Evolutionary conservation across 2,113 vertebrate species (phyloP).

Genomic region (Bos javanicus): DNA sequence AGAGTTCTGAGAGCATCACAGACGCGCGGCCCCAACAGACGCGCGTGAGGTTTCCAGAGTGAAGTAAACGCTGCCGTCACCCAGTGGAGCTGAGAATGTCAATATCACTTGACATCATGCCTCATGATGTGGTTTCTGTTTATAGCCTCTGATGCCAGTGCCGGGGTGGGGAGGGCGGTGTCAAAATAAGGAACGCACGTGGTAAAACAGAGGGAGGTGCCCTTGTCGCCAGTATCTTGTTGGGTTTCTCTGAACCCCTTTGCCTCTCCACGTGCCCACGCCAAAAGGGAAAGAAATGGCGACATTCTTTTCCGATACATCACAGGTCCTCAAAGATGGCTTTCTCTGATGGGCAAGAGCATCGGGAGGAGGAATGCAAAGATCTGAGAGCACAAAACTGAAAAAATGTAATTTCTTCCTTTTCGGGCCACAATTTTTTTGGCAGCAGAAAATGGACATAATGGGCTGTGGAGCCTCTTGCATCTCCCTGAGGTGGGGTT

Average conservation of each 20-base stretch:
- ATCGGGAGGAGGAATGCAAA: background rate
- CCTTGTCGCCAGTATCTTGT: background rate
- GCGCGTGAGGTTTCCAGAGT: background rate
- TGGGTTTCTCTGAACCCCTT: background rate
- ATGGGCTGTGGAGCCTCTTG: background rate
- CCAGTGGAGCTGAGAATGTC: background rate
- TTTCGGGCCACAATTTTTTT: rapidly evolving
- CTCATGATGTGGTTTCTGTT: background rate
- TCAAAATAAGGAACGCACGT: background rate
- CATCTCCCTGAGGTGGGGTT: background rate
- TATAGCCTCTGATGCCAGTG: background rate
- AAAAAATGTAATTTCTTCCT: background rate
- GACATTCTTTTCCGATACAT: rapidly evolving
- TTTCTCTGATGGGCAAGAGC: rapidly evolving
- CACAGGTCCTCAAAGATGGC: rapidly evolving
- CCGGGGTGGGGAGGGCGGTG: background rate
- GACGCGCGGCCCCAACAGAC: background rate
- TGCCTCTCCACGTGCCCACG: rapidly evolving
- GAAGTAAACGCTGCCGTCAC: background rate
- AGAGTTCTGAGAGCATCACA: background rate
- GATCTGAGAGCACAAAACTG: rapidly evolving
- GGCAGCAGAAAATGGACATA: background rate
- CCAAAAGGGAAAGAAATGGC: rapidly evolving
- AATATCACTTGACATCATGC: background rate
- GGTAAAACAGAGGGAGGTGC: background rate